Evolutionary conservation across 2,888 invertebrate species (phyloP).

Genomic region (Xylophagus ater): DNA sequence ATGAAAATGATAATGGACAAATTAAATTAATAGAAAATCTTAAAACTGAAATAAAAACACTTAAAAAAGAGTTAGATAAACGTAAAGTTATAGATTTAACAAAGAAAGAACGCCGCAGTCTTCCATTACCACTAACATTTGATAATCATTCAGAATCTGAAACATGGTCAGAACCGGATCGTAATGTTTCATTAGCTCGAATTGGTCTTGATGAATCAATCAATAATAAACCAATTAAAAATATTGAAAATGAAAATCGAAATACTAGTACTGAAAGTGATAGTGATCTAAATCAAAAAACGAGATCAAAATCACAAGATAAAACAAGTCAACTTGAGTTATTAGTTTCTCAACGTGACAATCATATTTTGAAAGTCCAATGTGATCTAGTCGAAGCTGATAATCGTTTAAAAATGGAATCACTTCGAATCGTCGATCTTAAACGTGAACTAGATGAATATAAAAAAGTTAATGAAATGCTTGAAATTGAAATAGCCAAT

Average conservation of each 20-base stretch:
- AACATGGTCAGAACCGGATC: constrained; percentile 79
- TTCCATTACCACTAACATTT: constrained; percentile 25
- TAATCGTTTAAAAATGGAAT: constrained; percentile 32
- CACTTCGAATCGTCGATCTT: constrained; percentile 20
- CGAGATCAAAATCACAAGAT: constrained; percentile 32
- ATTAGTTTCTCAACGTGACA: constrained; percentile 38
- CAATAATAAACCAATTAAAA: constrained; percentile 27
- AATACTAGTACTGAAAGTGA: constrained; percentile 18
- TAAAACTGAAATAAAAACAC: constrained; percentile 28
- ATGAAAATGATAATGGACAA: constrained; percentile 22
- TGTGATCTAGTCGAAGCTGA: constrained; percentile 34
- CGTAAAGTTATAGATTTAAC: constrained; percentile 18
- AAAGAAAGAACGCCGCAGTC: constrained; percentile 33
- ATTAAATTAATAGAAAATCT: constrained; percentile 23
- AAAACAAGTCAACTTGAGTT: constrained; percentile 39
- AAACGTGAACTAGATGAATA: constrained; percentile 27
- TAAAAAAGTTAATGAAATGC: constrained; percentile 25
- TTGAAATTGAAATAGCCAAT: constrained; percentile 26
- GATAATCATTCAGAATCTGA: constrained; percentile 56
- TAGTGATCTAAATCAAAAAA: constrained; percentile 23
- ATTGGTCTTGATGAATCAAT: constrained; percentile 53
- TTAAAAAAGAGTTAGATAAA: constrained; percentile 28
- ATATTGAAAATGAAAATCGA: constrained; percentile 20
- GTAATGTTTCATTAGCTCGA: constrained; percentile 66
- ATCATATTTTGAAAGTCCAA: constrained; percentile 35